phyloP scores from a whole-genome alignment of 53 echinoderm and acorn worm species.

The Echinarachnius parma region DNA sequence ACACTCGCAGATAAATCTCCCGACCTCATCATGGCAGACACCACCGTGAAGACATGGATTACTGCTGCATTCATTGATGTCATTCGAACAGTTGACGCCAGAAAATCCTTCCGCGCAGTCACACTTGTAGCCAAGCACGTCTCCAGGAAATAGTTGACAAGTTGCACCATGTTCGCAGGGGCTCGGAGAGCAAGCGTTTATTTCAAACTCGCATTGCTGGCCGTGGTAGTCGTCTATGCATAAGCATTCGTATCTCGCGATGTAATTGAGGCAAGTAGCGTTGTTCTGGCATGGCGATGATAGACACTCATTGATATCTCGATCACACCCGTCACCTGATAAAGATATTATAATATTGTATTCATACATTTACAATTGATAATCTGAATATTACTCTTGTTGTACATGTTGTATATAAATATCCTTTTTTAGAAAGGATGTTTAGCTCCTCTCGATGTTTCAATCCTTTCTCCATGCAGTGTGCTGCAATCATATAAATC shows the following conservation, averaged over 20 bases:
- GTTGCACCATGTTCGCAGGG: conserved; percentile 20
- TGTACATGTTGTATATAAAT: too few relatives aligned
- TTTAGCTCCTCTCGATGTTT: not conserved
- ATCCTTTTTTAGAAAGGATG: too few relatives aligned
- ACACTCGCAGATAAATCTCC: conserved; percentile 9
- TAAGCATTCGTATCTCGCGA: conserved; percentile 2
- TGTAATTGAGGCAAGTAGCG: conserved; percentile 19
- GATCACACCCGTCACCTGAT: conserved; percentile 51
- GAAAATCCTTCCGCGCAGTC: not conserved
- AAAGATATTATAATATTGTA: too few relatives aligned
- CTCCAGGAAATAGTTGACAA: conserved; percentile 25
- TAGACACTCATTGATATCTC: conserved; percentile 52
- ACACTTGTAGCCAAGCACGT: conserved; percentile 24
- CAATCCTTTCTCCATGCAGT: too few relatives aligned
- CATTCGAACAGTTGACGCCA: conserved; percentile 3
- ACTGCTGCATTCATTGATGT: conserved; percentile 30
- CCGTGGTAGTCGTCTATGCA: conserved; percentile 15
- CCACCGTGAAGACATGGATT: conserved; percentile 19
- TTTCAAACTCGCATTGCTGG: conserved; percentile 10
- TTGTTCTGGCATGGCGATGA: conserved; percentile 18
- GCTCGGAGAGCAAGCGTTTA: conserved; percentile 25
- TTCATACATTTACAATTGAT: too few relatives aligned
- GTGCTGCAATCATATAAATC: too few relatives aligned
- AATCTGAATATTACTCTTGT: too few relatives aligned
- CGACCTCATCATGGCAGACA: conserved; percentile 3